Conservation (phyloP, 1,140 invertebrate species). For the Eubasilissa regina region DNA sequence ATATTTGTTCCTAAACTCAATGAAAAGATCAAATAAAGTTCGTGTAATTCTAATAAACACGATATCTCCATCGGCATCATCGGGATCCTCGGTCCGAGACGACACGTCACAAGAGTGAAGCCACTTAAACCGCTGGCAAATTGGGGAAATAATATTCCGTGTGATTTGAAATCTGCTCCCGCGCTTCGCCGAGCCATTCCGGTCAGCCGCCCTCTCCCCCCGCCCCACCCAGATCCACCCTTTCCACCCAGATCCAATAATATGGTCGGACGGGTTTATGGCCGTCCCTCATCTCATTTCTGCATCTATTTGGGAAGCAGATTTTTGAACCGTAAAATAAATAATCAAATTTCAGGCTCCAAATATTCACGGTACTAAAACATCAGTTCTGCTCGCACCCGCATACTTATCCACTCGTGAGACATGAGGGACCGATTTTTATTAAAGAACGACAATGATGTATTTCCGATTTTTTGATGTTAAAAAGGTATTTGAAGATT, state of each 20-base stretch:
- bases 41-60: too few species aligned
- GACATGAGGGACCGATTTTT: too few species aligned
- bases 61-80: background rate
- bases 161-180: slow-evolving; percentile 15
- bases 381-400: background rate
- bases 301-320: slow-evolving; percentile 59
- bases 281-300: slow-evolving; percentile 59
- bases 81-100: background rate
- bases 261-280: slow-evolving; percentile 59
- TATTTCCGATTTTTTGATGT: too few species aligned
- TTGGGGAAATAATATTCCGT: slow-evolving; percentile 19
- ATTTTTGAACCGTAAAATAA: slow-evolving; percentile 61
- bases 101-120: background rate
- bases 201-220: slow-evolving; percentile 18
- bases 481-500: too few species aligned
- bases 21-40: too few species aligned
- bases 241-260: slow-evolving; percentile 55
- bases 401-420: too few species aligned
- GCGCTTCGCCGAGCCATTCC: background rate
- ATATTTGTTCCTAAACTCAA: too few species aligned
- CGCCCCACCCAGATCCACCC: too few species aligned
- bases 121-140: background rate
- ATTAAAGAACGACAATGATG: too few species aligned
- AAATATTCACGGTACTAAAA: slow-evolving; percentile 13
- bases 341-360: slow-evolving; percentile 58